These are phyloP conservation scores for Epirrhoe tristata DNA, from an alignment of 2,888 invertebrate species.

Conservation along the genomic window DNA sequence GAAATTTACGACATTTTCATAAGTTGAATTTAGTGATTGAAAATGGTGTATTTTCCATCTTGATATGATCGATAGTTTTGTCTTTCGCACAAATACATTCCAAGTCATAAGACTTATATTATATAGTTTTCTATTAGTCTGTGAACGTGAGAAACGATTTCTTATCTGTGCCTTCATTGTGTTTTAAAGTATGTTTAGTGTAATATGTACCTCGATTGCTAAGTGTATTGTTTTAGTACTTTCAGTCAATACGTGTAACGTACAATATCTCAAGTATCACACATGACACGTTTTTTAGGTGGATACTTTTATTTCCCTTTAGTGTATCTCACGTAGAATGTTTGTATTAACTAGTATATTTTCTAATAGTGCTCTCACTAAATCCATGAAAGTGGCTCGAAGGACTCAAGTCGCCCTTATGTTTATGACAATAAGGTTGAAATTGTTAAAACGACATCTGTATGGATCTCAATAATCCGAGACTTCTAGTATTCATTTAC, in stretches of 20 bases:
- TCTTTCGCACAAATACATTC: slow-evolving; percentile 56
- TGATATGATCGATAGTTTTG: slow-evolving; percentile 45
- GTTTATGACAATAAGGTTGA: too few relatives aligned
- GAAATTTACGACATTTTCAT: slow-evolving; percentile 43
- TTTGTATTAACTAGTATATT: slow-evolving; percentile 16
- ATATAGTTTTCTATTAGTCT: slow-evolving; percentile 25
- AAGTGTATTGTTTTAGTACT: slow-evolving; percentile 5
- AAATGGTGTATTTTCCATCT: slow-evolving; percentile 36
- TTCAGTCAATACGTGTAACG: background rate
- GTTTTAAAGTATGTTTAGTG: slow-evolving; percentile 6
- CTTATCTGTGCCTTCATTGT: slow-evolving; percentile 24
- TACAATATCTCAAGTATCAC: background rate
- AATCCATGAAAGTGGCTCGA: too few relatives aligned
- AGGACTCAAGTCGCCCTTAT: too few relatives aligned
- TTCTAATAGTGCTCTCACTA: slow-evolving; percentile 2
- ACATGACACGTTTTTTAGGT: slow-evolving; percentile 8
- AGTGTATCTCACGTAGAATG: slow-evolving; percentile 14
- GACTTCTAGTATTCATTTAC: too few relatives aligned
- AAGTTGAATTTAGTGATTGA: slow-evolving; percentile 21
- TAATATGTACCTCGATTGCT: slow-evolving; percentile 4
- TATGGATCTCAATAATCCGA: too few relatives aligned
- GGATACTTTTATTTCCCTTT: slow-evolving; percentile 23
- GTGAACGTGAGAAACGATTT: slow-evolving; percentile 5
- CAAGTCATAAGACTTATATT: slow-evolving; percentile 51
- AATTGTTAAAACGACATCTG: too few relatives aligned